A percentile compares a stretch with the other conserved stretches of the same genome.
Evolutionary conservation across 2,113 vertebrate genomes (phyloP).

Genomic region (Grantiella picta): DNA sequence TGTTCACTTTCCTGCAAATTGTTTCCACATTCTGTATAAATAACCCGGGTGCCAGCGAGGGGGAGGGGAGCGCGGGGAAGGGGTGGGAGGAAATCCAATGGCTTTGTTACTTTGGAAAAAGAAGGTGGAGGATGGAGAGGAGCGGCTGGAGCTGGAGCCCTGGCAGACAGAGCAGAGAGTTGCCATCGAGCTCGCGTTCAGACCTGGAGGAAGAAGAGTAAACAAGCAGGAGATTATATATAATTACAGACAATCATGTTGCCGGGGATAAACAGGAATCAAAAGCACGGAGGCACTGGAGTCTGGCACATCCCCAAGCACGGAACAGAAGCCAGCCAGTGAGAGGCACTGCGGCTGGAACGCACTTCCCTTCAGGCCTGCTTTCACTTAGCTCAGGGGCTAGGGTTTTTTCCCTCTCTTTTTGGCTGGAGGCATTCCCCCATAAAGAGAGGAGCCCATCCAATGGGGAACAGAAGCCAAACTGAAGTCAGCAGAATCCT

Average conservation of each 20-base stretch:
- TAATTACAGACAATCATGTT: conserved; percentile 78
- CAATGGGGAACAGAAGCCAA: conserved; percentile 49
- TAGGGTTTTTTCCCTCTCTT: neutral
- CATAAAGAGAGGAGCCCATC: conserved; percentile 1
- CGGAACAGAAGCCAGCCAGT: conserved; percentile 39
- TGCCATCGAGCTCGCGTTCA: conserved; percentile 38
- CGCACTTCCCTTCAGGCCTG: conserved; percentile 21
- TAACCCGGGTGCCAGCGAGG: conserved; percentile 26
- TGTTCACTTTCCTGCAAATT: conserved; percentile 50
- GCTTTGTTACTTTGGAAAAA: conserved; percentile 33
- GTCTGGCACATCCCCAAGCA: conserved; percentile 64
- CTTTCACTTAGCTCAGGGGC: conserved; percentile 41
- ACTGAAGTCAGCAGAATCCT: conserved; percentile 61
- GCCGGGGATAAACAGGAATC: conserved; percentile 73
- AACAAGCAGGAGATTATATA: conserved; percentile 74
- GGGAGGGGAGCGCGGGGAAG: neutral
- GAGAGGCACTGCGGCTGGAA: conserved; percentile 11
- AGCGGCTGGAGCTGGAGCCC: neutral
- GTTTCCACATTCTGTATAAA: conserved; percentile 61
- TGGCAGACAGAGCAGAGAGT: conserved; percentile 20
- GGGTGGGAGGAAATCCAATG: conserved; percentile 9
- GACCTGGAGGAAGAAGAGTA: conserved; percentile 69
- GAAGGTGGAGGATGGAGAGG: conserved; percentile 37
- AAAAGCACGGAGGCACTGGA: conserved; percentile 68
- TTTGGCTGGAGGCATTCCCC: conserved; percentile 38